Conservation (phyloP, 92 coral and sea anemone species). For the Meandrina meandrites region DNA sequence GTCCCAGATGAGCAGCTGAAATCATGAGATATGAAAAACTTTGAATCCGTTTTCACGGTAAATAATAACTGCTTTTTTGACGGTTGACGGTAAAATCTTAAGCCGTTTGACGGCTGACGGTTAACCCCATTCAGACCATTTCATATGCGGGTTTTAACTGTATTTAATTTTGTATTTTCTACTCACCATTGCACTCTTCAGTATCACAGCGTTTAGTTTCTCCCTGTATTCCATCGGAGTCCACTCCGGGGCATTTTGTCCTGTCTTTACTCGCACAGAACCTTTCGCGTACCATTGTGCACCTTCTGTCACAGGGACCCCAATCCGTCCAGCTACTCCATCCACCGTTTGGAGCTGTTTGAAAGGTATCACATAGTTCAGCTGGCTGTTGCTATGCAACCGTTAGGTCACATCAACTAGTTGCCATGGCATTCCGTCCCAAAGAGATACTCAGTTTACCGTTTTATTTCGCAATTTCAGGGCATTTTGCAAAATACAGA, state of each 20-base stretch:
- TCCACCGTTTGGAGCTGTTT: slow-evolving; percentile 41
- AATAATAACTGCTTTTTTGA: too few relatives aligned
- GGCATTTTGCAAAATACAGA: not conserved
- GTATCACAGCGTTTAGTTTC: slow-evolving; percentile 36
- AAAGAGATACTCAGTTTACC: not conserved
- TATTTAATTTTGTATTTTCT: too few relatives aligned
- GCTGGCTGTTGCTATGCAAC: not conserved
- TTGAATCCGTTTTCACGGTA: too few relatives aligned
- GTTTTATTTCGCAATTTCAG: too few relatives aligned
- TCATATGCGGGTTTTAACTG: too few relatives aligned
- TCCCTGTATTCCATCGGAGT: slow-evolving; percentile 60
- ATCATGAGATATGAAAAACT: too few relatives aligned
- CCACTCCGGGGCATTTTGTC: slow-evolving; percentile 60
- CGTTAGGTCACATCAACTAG: not conserved
- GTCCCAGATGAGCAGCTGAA: too few relatives aligned
- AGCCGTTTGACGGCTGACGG: too few relatives aligned
- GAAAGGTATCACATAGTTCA: not conserved
- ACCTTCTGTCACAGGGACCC: slow-evolving; percentile 76
- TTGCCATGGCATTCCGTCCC: not conserved
- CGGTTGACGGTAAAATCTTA: too few relatives aligned
- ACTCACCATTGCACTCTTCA: slow-evolving; percentile 81
- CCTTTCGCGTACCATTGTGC: slow-evolving; percentile 66
- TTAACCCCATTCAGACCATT: too few relatives aligned
- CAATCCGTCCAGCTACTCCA: slow-evolving; percentile 76
- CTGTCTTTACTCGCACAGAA: slow-evolving; percentile 60